These are phyloP conservation scores for Ptychobarbus kaznakovi DNA, from an alignment of 2,797 vertebrate species.

Conservation along the genomic window DNA sequence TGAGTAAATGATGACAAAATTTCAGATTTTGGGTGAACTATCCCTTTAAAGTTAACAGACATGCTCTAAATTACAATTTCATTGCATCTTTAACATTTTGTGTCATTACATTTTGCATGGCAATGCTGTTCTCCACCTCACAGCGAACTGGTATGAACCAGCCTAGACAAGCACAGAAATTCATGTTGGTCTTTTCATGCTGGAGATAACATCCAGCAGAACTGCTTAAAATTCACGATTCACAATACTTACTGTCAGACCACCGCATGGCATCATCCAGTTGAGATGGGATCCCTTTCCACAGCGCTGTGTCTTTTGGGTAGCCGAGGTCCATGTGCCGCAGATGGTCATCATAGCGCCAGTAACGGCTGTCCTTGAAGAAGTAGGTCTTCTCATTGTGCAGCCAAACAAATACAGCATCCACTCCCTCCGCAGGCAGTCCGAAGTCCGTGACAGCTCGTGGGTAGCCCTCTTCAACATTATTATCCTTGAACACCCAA, in stretches of 20 bases:
- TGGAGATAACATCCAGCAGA: neutral
- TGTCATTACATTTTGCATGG: neutral
- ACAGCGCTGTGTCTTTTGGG: conserved; percentile 85
- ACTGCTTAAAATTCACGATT: neutral
- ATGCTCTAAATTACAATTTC: neutral
- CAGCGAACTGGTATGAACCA: neutral
- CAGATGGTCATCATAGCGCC: conserved; percentile 91
- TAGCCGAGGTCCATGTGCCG: conserved; percentile 90
- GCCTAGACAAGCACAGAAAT: neutral
- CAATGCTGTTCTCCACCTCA: too few relatives aligned
- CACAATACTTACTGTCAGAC: conserved; percentile 89
- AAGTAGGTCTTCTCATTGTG: conserved; percentile 98
- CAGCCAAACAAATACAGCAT: conserved; percentile 92
- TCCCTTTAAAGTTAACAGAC: neutral
- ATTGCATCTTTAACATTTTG: neutral
- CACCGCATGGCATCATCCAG: conserved; percentile 95
- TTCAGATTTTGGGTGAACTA: too few relatives aligned
- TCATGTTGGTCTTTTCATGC: neutral
- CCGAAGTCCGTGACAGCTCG: conserved; percentile 92
- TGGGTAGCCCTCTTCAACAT: conserved; percentile 93
- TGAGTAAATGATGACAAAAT: neutral
- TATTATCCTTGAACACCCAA: conserved; percentile 98
- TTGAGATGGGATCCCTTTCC: conserved; percentile 89
- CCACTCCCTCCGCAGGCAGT: conserved; percentile 86
- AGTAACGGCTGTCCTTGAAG: conserved; percentile 92